Conservation (phyloP, 2,797 vertebrate genomes). For the Cossypha heuglini region DNA sequence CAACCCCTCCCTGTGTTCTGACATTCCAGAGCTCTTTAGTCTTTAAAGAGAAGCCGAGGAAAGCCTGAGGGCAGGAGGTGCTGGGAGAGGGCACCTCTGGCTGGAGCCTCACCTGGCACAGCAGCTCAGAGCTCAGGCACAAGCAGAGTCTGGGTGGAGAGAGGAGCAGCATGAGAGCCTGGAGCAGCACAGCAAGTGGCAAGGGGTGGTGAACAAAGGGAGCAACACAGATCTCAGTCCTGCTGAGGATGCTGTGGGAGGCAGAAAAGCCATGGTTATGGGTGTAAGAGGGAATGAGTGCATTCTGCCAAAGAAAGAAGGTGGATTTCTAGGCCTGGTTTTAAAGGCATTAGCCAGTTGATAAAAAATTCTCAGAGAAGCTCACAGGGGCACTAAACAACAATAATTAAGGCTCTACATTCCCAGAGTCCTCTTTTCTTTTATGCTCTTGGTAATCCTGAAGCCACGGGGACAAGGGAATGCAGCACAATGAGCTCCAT, state of each 20-base stretch:
- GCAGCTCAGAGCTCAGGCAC: not conserved
- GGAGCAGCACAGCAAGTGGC: not conserved
- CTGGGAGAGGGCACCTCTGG: not conserved
- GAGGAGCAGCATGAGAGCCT: not conserved
- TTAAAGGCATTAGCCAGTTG: not conserved
- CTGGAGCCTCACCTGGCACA: not conserved
- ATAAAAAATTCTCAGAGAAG: not conserved
- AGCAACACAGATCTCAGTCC: not conserved
- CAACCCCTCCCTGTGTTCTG: not conserved
- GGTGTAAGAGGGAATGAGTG: not conserved
- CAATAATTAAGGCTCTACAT: not conserved
- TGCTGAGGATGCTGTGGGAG: not conserved
- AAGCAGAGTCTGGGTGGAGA: not conserved
- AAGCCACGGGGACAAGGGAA: not conserved
- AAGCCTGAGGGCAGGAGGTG: fast-evolving
- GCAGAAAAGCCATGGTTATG: not conserved
- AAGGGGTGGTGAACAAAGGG: not conserved
- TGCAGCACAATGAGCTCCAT: not conserved
- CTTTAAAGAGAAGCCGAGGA: not conserved
- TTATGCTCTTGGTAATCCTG: not conserved
- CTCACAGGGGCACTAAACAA: not conserved
- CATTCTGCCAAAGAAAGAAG: not conserved
- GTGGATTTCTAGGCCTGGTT: not conserved
- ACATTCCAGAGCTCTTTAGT: not conserved
- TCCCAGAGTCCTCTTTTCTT: not conserved